These are phyloP conservation scores for Molorchus minor DNA, from an alignment of 2,888 invertebrate genomes.

Conservation along the genomic window DNA sequence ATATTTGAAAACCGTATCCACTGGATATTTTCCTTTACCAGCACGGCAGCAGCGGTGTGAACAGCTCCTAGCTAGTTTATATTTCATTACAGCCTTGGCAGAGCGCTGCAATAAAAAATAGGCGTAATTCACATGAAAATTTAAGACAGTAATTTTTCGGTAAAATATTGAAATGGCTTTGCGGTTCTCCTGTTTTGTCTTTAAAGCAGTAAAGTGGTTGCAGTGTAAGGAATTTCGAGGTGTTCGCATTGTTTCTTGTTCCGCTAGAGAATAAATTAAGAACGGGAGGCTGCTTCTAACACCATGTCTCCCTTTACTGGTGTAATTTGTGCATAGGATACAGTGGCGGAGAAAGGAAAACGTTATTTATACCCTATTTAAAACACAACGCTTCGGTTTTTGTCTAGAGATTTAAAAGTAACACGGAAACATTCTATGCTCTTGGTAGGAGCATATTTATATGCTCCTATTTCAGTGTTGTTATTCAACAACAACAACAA, in stretches of 20 bases:
- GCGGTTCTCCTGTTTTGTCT: constrained; percentile 25
- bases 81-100: background rate
- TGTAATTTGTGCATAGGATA: constrained; percentile 42
- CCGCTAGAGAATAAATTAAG: constrained; percentile 42
- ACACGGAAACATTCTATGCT: background rate
- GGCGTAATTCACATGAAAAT: constrained; percentile 25
- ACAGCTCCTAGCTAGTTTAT: background rate
- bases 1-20: too few relatives aligned
- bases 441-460: too few relatives aligned
- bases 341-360: constrained; percentile 25
- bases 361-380: background rate
- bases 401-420: background rate
- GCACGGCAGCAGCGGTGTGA: too few relatives aligned
- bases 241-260: constrained; percentile 40
- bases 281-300: constrained; percentile 37
- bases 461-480: too few relatives aligned
- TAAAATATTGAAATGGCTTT: constrained; percentile 29
- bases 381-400: background rate
- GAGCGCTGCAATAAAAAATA: constrained; percentile 15
- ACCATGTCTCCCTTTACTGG: constrained; percentile 35
- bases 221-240: constrained; percentile 33
- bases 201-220: constrained; percentile 27
- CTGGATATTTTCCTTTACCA: too few relatives aligned
- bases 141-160: constrained; percentile 25
- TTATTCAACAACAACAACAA: too few relatives aligned